Evolutionary conservation across 2,113 vertebrate genomes (phyloP), one percentile per base, ranked within the genome.

Genomic region (Rhodinocichla rosea): DNA sequence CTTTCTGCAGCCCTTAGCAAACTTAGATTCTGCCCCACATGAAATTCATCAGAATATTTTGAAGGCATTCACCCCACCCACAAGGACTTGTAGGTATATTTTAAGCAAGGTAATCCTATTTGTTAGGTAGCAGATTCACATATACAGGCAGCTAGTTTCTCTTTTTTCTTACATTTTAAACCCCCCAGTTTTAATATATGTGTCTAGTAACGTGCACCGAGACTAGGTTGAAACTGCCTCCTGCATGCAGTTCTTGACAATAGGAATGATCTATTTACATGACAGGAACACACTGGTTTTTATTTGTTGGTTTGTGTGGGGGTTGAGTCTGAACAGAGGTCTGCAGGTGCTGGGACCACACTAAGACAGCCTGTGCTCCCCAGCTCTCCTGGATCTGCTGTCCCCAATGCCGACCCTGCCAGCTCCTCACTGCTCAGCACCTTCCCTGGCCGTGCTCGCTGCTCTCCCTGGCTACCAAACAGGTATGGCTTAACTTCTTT

Each of bases 281-380:
- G 65, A 10, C 27, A 19, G n/a, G 42, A 32, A 7, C 10, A 6
- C 7, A 1, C 4, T 1, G 0, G 0, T 32, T 39, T 75, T 47
- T 30, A 4, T 39, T 60, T 67, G 32, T 55, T 63, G 35, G 5
- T 92, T 53, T 47, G 28, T 35, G 40, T 7, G 13, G 17, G 17
- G 6, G 4, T 50, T 0, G 0, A 42, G 42, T 30, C 30, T 78
- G 69, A 42, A 0, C 3, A 23, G 56, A 10, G 6, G 42, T 35
- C 3, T 28, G 10, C 16, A 3, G 44, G 33, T 28, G n/a, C n/a
- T 27, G 28, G 55, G 42, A 7, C 2, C 0, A 0, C 32, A 11
- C 7, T 0, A 4, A 42, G 67, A 4, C 32, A 50, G 22, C 15
- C n/a, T 24, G 7, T 0, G 0, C 15, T 42, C 5, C n/a, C 28